Conservation (phyloP, 2,113 vertebrate genomes). For the Hippotragus niger region DNA sequence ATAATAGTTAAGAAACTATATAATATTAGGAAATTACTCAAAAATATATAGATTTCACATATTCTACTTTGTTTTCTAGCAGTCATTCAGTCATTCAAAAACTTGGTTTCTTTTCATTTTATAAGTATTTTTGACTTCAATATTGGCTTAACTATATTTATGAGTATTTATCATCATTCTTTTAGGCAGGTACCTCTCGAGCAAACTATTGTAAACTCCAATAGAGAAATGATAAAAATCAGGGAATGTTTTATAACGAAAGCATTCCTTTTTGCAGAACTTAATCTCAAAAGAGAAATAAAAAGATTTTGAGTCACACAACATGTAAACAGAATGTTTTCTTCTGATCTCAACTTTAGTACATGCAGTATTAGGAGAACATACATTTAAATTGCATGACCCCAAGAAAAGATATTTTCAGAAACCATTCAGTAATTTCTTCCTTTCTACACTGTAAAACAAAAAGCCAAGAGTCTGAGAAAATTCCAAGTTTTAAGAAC, state of each 20-base stretch:
- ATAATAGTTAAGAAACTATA: not conserved
- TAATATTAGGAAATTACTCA: not conserved
- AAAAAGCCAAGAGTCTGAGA: not conserved
- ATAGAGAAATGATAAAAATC: not conserved
- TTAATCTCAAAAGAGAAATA: not conserved
- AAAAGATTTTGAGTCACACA: not conserved
- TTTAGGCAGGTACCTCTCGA: not conserved
- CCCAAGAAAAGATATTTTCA: not conserved
- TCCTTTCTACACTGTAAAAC: not conserved
- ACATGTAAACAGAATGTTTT: not conserved
- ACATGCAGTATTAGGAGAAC: not conserved
- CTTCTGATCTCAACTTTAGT: not conserved
- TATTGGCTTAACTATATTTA: not conserved
- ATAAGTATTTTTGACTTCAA: not conserved
- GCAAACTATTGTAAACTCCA: not conserved
- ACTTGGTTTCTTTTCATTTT: not conserved
- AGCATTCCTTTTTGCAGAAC: not conserved
- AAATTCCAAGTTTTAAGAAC: not conserved
- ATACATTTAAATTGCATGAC: not conserved
- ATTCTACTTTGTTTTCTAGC: not conserved
- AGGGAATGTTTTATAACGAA: not conserved
- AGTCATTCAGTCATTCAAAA: not conserved
- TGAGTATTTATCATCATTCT: not conserved
- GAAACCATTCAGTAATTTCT: not conserved
- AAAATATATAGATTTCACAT: not conserved